phyloP scores from a whole-genome alignment of 2,797 vertebrate genomes.

The Molossus alvarezi region DNA sequence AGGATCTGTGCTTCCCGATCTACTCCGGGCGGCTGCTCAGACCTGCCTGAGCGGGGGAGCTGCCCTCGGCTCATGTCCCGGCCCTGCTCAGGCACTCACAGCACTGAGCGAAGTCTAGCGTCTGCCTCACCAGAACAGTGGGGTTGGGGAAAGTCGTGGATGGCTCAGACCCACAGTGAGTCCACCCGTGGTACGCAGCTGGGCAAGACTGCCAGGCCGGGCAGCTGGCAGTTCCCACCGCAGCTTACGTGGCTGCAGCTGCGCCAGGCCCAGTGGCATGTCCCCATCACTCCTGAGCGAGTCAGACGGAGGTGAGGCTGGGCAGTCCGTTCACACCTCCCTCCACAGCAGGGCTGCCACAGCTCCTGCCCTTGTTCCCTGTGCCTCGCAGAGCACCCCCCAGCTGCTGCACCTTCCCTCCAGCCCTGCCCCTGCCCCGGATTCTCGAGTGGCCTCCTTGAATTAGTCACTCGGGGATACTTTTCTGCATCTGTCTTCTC shows the following conservation, averaged over 20 bases:
- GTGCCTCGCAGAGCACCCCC: neutral
- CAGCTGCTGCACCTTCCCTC: neutral
- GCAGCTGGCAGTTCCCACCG: rapidly evolving
- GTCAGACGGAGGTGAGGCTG: neutral
- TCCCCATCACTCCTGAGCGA: neutral
- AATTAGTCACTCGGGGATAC: neutral
- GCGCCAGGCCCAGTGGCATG: neutral
- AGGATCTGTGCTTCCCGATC: neutral
- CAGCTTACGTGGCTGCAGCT: rapidly evolving
- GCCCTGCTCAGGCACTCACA: neutral
- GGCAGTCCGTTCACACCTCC: rapidly evolving
- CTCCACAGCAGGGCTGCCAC: neutral
- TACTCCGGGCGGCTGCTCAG: rapidly evolving
- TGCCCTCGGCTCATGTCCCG: neutral
- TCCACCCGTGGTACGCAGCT: neutral
- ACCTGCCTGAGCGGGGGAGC: neutral
- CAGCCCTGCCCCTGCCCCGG: too few species aligned
- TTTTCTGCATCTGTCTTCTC: neutral
- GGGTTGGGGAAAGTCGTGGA: rapidly evolving
- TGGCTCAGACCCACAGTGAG: rapidly evolving
- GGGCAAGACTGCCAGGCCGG: neutral
- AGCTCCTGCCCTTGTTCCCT: neutral
- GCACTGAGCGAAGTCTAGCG: neutral
- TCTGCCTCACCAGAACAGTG: neutral
- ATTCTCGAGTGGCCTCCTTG: neutral